Evolutionary conservation across 2,888 invertebrate genomes (phyloP).

Genomic region (Ochropleura plecta): DNA sequence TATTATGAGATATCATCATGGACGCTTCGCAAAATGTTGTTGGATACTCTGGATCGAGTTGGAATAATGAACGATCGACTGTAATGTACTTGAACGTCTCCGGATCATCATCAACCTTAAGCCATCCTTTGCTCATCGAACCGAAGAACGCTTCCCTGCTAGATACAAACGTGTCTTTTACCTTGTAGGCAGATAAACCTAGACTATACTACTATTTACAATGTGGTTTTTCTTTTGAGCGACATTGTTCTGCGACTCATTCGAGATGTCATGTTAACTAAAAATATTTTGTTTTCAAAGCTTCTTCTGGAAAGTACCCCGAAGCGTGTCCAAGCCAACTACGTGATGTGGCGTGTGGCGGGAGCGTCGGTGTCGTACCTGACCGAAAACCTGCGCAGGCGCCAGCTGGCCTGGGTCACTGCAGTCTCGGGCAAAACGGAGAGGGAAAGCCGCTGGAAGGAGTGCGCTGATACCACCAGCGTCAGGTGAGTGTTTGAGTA

Average conservation of each 20-base stretch:
- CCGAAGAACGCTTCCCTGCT: background rate
- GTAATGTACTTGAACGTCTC: background rate
- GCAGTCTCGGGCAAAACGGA: constrained; percentile 96
- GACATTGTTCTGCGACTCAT: background rate
- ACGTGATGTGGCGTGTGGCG: constrained; percentile 97
- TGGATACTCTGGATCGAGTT: no score
- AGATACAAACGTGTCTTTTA: no score
- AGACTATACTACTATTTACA: background rate
- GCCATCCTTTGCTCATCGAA: background rate
- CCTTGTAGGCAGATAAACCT: background rate
- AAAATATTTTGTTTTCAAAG: constrained; percentile 62
- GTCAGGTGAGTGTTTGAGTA: constrained; percentile 90
- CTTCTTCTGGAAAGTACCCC: constrained; percentile 87
- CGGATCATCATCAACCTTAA: background rate
- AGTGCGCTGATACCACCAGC: constrained; percentile 95
- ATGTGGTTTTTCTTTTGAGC: background rate
- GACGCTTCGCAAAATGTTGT: no score
- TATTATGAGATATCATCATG: no score
- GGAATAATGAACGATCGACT: background rate
- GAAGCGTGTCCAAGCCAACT: constrained; percentile 94
- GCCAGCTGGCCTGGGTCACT: constrained; percentile 95
- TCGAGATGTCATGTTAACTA: background rate
- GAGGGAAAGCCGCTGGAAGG: constrained; percentile 97
- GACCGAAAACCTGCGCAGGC: constrained; percentile 93
- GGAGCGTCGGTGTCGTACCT: constrained; percentile 95